Base-by-base conservation (phyloP, 2,113 vertebrate genomes). In the Sapajus apella region DNA sequence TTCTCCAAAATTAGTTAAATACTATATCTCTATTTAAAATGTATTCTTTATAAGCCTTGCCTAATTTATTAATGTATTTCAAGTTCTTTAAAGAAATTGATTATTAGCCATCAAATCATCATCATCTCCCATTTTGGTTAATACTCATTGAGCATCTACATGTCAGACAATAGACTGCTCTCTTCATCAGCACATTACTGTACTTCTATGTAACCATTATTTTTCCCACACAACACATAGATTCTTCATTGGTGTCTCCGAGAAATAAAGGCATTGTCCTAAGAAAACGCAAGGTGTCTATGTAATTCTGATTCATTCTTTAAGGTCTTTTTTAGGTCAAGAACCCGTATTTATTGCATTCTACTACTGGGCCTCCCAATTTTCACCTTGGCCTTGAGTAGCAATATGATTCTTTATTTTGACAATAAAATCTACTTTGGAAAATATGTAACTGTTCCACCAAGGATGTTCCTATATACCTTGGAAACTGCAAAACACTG, bases 131-230 rank as follows among this genome's bases (percentile, higher is more conserved):
- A 16, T 14, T 30, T 61, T 20, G 32, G 47, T 21, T 16, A n/a
- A 20, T 14, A 14, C 8, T 73, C 56, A 8, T 11, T 16, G 30
- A 27, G 35, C 5, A 6, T 17, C 68, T 20, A 0, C 32, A 3
- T 52, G 50, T 20, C 50, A 37, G 32, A 40, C 23, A 7, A 56
- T 0, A 10, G 1, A 21, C 25, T 2, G 27, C 2, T 21, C 25
- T 14, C 27, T 20, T 52, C 11, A 25, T 4, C 52, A 18, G 16
- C 37, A 16, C 0, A 0, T 1, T 12, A 8, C 6, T 25, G 14
- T 1, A 17, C 1, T 55, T 30, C 13, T 0, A 13, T 2, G 9
- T 1, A 23, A 32, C 18, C 25, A 0, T 23, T 16, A 14, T 43
- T 61, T n/a, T 77, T 11, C 35, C 7, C 10, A 8, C 5, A 20